These are phyloP conservation scores for Stenodema calcarata DNA, from an alignment of 2,888 invertebrate genomes.

Conservation along the genomic window DNA sequence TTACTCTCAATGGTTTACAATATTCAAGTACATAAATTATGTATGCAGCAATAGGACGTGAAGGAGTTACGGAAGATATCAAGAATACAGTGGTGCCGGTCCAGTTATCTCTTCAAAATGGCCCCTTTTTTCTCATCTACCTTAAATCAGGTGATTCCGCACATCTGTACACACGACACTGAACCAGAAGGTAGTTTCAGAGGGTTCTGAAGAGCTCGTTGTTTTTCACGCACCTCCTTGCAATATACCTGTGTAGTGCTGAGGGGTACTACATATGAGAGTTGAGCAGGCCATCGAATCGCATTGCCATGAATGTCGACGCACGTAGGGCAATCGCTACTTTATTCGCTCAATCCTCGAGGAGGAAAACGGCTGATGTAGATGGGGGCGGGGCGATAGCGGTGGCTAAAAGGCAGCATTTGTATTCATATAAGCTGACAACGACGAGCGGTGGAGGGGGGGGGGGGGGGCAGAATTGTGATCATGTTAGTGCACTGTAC, in stretches of 20 bases:
- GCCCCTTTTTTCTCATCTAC: background rate
- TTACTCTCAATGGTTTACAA: no score
- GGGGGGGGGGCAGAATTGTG: background rate
- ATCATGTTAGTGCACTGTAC: background rate
- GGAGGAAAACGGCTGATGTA: background rate
- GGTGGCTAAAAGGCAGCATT: background rate
- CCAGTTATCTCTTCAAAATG: no score
- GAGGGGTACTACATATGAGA: background rate
- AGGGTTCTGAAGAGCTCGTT: background rate
- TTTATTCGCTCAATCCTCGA: background rate
- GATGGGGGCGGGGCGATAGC: background rate
- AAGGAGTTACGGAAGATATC: no score
- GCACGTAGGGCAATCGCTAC: background rate
- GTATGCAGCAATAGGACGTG: no score
- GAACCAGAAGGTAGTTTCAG: background rate
- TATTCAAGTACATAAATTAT: no score
- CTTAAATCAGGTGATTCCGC: background rate
- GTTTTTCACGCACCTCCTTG: background rate
- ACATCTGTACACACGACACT: background rate
- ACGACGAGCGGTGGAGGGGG: background rate
- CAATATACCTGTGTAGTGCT: background rate
- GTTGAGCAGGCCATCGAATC: background rate
- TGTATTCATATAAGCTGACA: conserved; percentile 14
- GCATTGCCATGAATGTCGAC: background rate
- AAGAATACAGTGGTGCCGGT: no score